A percentile compares a stretch with the other conserved stretches of the same genome.
Evolutionary conservation across 2,888 invertebrate species (phyloP).

Genomic region (Agrypnus murinus): DNA sequence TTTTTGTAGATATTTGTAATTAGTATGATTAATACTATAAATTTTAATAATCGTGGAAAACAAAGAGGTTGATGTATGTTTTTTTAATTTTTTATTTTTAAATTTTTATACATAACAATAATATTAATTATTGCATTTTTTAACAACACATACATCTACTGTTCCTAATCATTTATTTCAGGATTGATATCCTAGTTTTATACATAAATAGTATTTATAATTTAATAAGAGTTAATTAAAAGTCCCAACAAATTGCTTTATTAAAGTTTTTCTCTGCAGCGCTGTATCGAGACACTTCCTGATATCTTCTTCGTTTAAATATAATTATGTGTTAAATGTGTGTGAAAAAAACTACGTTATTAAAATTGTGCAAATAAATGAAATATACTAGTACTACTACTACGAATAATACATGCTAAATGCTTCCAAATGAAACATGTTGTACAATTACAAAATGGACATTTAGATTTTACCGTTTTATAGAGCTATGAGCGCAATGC

Average conservation of each 20-base stretch:
- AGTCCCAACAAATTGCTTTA: constrained; percentile 59
- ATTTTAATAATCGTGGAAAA: background rate
- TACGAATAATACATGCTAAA: constrained; percentile 56
- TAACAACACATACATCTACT: constrained; percentile 33
- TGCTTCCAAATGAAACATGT: constrained; percentile 54
- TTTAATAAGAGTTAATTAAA: constrained; percentile 37
- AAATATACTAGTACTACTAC: constrained; percentile 59
- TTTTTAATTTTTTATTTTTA: constrained; percentile 20
- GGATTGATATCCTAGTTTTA: constrained; percentile 38
- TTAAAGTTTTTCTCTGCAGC: constrained; percentile 69
- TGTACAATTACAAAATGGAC: constrained; percentile 59
- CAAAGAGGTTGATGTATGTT: constrained; percentile 23
- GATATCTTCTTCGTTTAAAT: constrained; percentile 68
- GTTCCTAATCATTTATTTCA: constrained; percentile 40
- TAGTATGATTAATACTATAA: background rate
- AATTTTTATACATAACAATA: too few relatives aligned
- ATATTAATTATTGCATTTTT: too few relatives aligned
- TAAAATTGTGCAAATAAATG: constrained; percentile 59
- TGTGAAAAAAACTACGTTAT: constrained; percentile 67
- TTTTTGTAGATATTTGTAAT: background rate
- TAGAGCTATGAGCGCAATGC: constrained; percentile 72
- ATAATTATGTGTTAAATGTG: constrained; percentile 69
- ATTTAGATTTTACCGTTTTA: constrained; percentile 62
- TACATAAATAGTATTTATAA: constrained; percentile 41
- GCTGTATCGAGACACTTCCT: constrained; percentile 68